A percentile compares a stretch with the other conserved stretches of the same genome.
phyloP scores from a whole-genome alignment of 1,140 invertebrate species.

The Harlomillsia oculata region DNA sequence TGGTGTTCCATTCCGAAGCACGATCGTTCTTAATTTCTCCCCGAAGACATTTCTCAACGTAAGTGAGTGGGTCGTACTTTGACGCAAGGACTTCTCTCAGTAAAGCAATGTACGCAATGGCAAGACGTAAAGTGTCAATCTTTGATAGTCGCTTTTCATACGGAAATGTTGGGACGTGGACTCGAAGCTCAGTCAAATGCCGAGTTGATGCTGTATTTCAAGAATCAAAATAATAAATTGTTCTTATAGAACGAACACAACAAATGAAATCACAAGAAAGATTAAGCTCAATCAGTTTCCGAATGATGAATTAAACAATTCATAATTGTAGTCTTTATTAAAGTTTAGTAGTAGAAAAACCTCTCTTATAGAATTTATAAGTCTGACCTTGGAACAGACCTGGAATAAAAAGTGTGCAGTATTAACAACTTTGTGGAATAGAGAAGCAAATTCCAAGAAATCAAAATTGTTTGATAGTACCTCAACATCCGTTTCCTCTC shows the following conservation, averaged over 20 bases:
- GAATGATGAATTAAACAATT: too few relatives aligned
- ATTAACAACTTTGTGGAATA: too few relatives aligned
- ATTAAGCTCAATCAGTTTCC: too few relatives aligned
- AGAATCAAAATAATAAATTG: background rate
- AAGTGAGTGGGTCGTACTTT: conserved; percentile 81
- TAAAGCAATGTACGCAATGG: conserved; percentile 93
- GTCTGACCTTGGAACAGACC: conserved; percentile 49
- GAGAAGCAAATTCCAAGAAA: too few relatives aligned
- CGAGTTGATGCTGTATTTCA: conserved; percentile 65
- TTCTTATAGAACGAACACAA: background rate
- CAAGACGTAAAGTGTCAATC: conserved; percentile 88
- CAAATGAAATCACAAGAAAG: background rate
- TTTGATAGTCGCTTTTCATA: conserved; percentile 96
- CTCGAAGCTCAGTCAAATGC: conserved; percentile 90
- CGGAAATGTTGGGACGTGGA: conserved; percentile 95
- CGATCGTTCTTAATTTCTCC: conserved; percentile 73
- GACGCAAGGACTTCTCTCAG: conserved; percentile 81
- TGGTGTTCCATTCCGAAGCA: conserved; percentile 87
- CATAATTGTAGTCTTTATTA: background rate
- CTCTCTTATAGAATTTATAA: conserved; percentile 11
- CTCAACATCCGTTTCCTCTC: conserved; percentile 94
- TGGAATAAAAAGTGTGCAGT: too few relatives aligned
- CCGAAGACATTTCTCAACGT: conserved; percentile 81
- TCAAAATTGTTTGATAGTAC: too few relatives aligned
- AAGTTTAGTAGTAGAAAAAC: background rate